phyloP scores from a whole-genome alignment of 2,113 vertebrate species.

The Ranitomeya imitator region DNA sequence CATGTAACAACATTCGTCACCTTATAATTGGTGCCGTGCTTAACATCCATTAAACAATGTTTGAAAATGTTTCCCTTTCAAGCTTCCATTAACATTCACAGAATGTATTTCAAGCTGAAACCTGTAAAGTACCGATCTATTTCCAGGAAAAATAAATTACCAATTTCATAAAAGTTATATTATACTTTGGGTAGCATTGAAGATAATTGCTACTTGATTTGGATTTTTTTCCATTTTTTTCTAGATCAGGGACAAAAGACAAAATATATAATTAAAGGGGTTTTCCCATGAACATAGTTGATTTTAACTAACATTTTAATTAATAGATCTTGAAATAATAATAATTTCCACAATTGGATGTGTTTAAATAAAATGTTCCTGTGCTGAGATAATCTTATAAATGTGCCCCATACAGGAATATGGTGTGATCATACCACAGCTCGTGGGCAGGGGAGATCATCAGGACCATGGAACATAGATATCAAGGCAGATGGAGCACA shows the following conservation, averaged over 20 bases:
- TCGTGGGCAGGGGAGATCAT: too few relatives aligned
- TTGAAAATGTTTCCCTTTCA: constrained; percentile 4
- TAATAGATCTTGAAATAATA: too few relatives aligned
- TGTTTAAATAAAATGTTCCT: too few relatives aligned
- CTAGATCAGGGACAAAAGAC: background rate
- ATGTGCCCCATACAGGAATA: too few relatives aligned
- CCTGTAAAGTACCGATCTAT: constrained; percentile 3
- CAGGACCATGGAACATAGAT: too few relatives aligned
- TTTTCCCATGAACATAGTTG: too few relatives aligned
- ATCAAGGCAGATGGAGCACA: too few relatives aligned
- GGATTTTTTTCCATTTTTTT: constrained; percentile 1
- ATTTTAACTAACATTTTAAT: too few relatives aligned
- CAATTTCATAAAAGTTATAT: background rate
- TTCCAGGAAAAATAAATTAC: background rate
- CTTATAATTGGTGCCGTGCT: background rate
- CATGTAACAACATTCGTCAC: background rate
- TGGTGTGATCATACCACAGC: too few relatives aligned
- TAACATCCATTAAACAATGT: background rate
- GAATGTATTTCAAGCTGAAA: background rate
- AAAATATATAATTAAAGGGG: background rate
- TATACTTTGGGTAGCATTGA: background rate
- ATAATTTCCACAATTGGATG: too few relatives aligned
- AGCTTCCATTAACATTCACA: background rate
- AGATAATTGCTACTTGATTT: constrained; percentile 1
- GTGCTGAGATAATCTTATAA: too few relatives aligned